A percentile compares a stretch with the other conserved stretches of the same genome.
These are phyloP conservation scores for Monomorium pharaonis DNA, from an alignment of 1,140 invertebrate species.

Conservation along the genomic window DNA sequence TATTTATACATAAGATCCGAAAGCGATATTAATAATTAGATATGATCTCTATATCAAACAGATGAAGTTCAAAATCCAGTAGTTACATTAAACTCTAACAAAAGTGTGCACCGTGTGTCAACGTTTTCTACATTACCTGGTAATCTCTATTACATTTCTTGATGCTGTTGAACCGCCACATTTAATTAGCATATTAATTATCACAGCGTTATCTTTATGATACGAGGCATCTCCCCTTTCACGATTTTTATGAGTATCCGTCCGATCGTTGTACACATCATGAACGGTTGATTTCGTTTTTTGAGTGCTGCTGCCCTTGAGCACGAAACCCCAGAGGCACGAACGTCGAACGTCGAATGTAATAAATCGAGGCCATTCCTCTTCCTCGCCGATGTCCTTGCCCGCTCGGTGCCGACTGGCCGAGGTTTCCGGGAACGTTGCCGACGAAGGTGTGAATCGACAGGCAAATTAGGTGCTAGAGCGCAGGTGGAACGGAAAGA, in stretches of 20 bases:
- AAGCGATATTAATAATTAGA: neutral
- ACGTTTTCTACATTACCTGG: neutral
- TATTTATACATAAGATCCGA: no score
- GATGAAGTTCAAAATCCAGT: neutral
- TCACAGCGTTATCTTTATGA: neutral
- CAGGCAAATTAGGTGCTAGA: slow-evolving; percentile 65
- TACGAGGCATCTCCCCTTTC: slow-evolving; percentile 12
- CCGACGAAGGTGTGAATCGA: slow-evolving; percentile 54
- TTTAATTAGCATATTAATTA: slow-evolving; percentile 41
- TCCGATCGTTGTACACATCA: neutral
- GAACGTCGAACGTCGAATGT: slow-evolving; percentile 30
- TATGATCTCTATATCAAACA: neutral
- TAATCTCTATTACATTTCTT: neutral
- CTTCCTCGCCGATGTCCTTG: slow-evolving; percentile 28
- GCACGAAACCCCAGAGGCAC: neutral
- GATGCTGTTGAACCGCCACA: neutral
- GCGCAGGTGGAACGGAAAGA: slow-evolving; percentile 50
- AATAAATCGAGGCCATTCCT: slow-evolving; percentile 44
- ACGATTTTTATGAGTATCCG: slow-evolving; percentile 35
- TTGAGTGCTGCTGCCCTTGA: neutral
- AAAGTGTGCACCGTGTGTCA: neutral
- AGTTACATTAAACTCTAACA: neutral
- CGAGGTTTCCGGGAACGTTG: slow-evolving; percentile 48
- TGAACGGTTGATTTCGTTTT: slow-evolving; percentile 15
- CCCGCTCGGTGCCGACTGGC: neutral